phyloP scores from a whole-genome alignment of 2,888 invertebrate genomes.

The Blastobasis lacticolella region DNA sequence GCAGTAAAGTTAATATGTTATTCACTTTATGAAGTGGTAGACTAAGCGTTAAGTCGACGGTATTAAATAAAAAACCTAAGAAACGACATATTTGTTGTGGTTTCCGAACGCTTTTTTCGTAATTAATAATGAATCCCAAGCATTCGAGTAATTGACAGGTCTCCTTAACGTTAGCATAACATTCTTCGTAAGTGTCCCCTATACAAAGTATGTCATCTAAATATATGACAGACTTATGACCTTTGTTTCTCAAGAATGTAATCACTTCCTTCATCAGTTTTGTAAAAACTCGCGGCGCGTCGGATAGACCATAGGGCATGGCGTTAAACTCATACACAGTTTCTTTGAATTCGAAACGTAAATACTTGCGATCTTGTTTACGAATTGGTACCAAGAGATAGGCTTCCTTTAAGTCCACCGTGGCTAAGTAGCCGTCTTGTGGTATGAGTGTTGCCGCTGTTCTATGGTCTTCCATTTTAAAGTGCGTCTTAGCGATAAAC shows the following conservation, averaged over 20 bases:
- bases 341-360: slow-evolving; percentile 2
- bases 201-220: slow-evolving; percentile 1
- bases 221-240: background rate
- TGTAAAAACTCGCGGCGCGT: slow-evolving; percentile 5
- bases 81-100: slow-evolving; percentile 5
- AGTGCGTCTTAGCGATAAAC: too few species aligned
- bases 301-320: slow-evolving; percentile 7
- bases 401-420: too few species aligned
- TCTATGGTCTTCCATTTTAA: too few species aligned
- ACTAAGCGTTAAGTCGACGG: slow-evolving; percentile 4
- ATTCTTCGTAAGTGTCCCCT: background rate
- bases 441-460: too few species aligned
- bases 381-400: too few species aligned
- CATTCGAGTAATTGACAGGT: background rate
- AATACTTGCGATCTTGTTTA: background rate
- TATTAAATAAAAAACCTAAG: slow-evolving; percentile 9
- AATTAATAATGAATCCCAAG: slow-evolving; percentile 9
- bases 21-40: slow-evolving; percentile 9
- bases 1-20: background rate
- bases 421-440: too few species aligned
- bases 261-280: slow-evolving; percentile 8
- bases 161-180: background rate
- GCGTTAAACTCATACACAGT: slow-evolving; percentile 8
- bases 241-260: background rate
- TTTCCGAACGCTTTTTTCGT: slow-evolving; percentile 4